A percentile compares a stretch with the other conserved stretches of the same genome.
Evolutionary conservation across 2,888 invertebrate species (phyloP).

Genomic region (Atherix ibis): DNA sequence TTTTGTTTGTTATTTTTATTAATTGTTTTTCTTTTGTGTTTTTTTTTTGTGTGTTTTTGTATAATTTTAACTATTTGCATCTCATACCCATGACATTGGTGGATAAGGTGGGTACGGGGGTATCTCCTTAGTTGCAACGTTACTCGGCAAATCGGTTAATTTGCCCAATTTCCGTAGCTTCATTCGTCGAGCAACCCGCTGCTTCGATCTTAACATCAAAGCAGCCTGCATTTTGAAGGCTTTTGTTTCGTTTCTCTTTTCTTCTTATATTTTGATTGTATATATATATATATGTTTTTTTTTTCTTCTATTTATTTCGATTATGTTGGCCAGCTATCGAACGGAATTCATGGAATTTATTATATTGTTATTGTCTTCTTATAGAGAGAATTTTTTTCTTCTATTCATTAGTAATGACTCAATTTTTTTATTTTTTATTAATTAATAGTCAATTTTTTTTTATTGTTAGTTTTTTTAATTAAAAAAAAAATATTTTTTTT

Average conservation of each 20-base stretch:
- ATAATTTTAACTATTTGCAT: not conserved
- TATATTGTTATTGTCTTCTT: too few relatives aligned
- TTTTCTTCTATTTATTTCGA: conserved; percentile 1
- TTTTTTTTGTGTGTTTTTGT: too few relatives aligned
- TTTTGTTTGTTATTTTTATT: too few relatives aligned
- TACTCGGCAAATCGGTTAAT: conserved; percentile 67
- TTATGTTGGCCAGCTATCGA: too few relatives aligned
- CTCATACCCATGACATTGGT: conserved; percentile 54
- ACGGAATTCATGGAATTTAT: too few relatives aligned
- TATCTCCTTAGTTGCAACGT: conserved; percentile 74
- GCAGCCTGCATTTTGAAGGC: conserved; percentile 71
- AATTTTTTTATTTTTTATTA: too few relatives aligned
- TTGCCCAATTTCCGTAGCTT: conserved; percentile 56
- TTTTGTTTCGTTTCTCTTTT: conserved; percentile 4
- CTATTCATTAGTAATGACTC: too few relatives aligned
- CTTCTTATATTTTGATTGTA: conserved; percentile 2
- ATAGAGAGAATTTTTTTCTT: too few relatives aligned
- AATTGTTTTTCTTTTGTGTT: too few relatives aligned
- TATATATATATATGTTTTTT: not conserved
- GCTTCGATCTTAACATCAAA: conserved; percentile 80
- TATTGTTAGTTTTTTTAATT: too few relatives aligned
- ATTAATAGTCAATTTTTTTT: too few relatives aligned
- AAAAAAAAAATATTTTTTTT: too few relatives aligned
- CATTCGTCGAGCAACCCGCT: conserved; percentile 68
- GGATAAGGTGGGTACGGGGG: conserved; percentile 79